Base-by-base conservation (phyloP, 2,888 invertebrate genomes). In the Dryomyza anilis region DNA sequence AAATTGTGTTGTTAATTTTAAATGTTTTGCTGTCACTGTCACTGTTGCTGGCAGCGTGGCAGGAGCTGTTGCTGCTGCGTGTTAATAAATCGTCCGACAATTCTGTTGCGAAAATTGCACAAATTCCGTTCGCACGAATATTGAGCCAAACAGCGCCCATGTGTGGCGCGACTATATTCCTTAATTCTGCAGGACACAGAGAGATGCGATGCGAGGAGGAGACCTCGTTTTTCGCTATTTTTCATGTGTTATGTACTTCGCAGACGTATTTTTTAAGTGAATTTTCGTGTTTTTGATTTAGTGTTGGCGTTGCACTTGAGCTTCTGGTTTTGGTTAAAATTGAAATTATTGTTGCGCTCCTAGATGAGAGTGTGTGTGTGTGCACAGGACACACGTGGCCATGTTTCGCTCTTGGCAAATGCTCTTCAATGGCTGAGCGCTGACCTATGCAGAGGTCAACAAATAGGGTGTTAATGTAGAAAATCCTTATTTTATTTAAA, bases 281-380 rank as follows among this genome's bases (percentile, higher is more conserved):
- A 50, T 65, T 65, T 65, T 61, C 65, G 57, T 65, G 65, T 65
- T 62, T 65, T 61, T 61, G 61, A 65, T 65, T 65, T 65, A 65
- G 56, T 61, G 65, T 10, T 29, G 29, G 12, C 21, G 45, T 23
- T 36, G 33, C 29, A 19, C 59, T 27, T 46, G 25, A 46, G 25
- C 19, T 48, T 57, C 33, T 43, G 21, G 21, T 19, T 57, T 46
- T 19, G 58, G 19, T 50, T 43, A 45, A 50, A 58, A 58, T 48
- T 43, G 48, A 56, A 63, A 63, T 61, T 61, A 61, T 52, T 52
- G 61, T 39, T 52, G 39, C 39, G 39, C n/a, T 39, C 39, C 3
- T n/a, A 39, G 12, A n/a, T 39, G 39, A 12, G 39, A 39, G 7
- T 39, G 39, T 5, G 39, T 39, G 12, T 3, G 39, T 39, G 39